Percentiles rank a stretch among this genome's conserved stretches.
Evolutionary conservation across 2,888 invertebrate species (phyloP).

Genomic region (Cosmopolites sordidus): DNA sequence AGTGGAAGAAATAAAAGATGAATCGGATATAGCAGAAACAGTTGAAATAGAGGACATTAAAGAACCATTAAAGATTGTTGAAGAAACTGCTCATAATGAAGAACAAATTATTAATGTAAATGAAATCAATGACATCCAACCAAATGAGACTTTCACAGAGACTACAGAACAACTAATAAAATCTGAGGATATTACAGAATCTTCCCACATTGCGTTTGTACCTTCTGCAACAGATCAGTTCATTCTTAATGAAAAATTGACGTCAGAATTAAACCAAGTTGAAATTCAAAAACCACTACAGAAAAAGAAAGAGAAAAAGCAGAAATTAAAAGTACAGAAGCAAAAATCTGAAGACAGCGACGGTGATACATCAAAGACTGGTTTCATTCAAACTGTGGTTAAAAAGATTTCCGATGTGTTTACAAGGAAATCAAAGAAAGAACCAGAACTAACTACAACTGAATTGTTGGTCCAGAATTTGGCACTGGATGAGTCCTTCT

Average conservation of each 20-base stretch:
- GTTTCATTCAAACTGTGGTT: conserved; percentile 37
- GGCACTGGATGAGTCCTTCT: conserved; percentile 53
- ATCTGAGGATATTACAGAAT: neutral
- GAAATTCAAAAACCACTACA: neutral
- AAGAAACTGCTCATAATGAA: too few species aligned
- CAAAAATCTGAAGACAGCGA: conserved; percentile 26
- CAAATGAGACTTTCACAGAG: neutral
- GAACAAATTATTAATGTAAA: too few species aligned
- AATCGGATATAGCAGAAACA: conserved; percentile 4
- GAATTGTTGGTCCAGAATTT: conserved; percentile 30
- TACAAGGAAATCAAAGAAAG: conserved; percentile 38
- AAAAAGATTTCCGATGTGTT: conserved; percentile 39
- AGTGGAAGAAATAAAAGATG: neutral
- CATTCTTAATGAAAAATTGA: conserved; percentile 14
- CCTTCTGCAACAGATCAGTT: conserved; percentile 10
- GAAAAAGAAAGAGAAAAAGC: conserved; percentile 27
- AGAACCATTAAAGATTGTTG: too few species aligned
- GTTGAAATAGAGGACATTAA: conserved; percentile 2
- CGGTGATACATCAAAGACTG: conserved; percentile 28
- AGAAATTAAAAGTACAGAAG: conserved; percentile 24
- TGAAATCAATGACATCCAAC: too few species aligned
- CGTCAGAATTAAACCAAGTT: conserved; percentile 4
- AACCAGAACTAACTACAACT: conserved; percentile 31
- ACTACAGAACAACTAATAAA: neutral
- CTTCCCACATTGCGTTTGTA: too few species aligned